phyloP scores from a whole-genome alignment of 1,140 invertebrate genomes.

The Papilio polytes region DNA sequence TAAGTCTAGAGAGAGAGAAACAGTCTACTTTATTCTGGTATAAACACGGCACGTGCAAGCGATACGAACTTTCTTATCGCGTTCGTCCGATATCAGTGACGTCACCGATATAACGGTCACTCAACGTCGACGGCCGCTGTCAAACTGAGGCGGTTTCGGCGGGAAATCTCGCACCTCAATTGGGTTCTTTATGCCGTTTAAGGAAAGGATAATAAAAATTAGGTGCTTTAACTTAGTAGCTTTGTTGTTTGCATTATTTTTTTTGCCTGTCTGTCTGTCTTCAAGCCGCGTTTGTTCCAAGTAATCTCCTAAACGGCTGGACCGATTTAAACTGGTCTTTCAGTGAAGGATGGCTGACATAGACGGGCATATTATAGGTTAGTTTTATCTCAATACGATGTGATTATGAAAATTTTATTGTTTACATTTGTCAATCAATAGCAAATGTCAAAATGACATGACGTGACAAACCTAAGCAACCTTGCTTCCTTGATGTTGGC shows the following conservation, averaged over 20 bases:
- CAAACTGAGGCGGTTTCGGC: constrained; percentile 5
- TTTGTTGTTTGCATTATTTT: neutral
- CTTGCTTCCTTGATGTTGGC: too few species aligned
- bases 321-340: too few species aligned
- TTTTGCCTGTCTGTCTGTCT: too few species aligned
- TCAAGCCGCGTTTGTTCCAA: too few species aligned
- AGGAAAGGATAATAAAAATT: neutral
- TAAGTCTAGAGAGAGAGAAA: neutral
- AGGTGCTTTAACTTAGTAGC: neutral
- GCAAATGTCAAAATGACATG: too few species aligned
- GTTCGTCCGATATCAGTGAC: constrained; percentile 24
- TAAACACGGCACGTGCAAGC: neutral
- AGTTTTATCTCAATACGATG: too few species aligned
- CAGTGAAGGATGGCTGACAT: too few species aligned
- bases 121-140: neutral
- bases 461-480: too few species aligned
- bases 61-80: constrained; percentile 18
- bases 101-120: constrained; percentile 37
- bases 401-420: too few species aligned
- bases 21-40: neutral
- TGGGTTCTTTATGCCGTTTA: constrained; percentile 5
- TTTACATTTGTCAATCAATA: too few species aligned
- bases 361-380: too few species aligned
- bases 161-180: neutral
- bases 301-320: too few species aligned